Conservation (phyloP, 2,797 vertebrate genomes). For the Oreochromis mossambicus region DNA sequence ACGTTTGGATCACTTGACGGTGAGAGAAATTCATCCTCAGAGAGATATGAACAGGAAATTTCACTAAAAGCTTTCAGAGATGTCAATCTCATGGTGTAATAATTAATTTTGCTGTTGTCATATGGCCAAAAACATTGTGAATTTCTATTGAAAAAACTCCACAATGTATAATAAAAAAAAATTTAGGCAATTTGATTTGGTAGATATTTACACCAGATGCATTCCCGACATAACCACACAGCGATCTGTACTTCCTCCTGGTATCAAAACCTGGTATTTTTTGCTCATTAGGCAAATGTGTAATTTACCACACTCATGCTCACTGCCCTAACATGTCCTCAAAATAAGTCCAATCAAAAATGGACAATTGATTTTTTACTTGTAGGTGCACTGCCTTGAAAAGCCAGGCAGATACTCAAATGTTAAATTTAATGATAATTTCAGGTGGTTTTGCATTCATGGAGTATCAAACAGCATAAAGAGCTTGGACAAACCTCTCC, state of each 20-base stretch:
- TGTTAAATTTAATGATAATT: background rate
- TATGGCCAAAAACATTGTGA: background rate
- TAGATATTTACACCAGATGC: background rate
- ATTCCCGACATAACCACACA: background rate
- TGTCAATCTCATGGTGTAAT: background rate
- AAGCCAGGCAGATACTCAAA: background rate
- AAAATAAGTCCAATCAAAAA: background rate
- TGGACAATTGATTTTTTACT: background rate
- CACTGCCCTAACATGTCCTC: background rate
- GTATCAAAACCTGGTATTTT: background rate
- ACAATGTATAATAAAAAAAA: background rate
- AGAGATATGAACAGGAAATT: background rate
- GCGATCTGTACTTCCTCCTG: background rate
- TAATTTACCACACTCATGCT: background rate
- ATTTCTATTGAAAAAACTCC: background rate
- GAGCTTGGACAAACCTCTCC: constrained; percentile 74
- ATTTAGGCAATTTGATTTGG: background rate
- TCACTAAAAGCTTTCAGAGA: background rate
- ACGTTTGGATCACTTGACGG: background rate
- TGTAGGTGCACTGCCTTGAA: background rate
- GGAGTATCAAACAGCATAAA: background rate
- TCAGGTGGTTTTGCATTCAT: background rate
- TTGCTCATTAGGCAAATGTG: background rate
- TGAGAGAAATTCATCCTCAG: background rate
- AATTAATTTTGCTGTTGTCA: background rate